phyloP scores from a whole-genome alignment of 2,797 vertebrate species.

The Linurgus olivaceus region DNA sequence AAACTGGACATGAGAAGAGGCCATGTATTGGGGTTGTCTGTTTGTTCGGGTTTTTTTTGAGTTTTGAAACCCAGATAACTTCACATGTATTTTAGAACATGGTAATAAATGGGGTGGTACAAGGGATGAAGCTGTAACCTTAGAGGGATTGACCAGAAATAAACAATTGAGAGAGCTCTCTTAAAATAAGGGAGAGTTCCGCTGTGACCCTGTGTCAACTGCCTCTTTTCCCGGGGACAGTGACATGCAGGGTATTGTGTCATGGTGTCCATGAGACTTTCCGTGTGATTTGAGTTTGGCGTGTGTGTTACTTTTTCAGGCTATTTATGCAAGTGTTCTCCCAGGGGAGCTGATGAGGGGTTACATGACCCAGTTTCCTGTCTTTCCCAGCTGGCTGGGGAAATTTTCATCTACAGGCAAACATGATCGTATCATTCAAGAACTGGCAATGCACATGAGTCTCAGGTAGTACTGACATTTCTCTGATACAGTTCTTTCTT shows the following conservation, averaged over 20 bases:
- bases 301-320: slow-evolving; percentile 73
- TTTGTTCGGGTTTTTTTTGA: neutral
- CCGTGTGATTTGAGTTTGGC: neutral
- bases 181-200: too few species aligned
- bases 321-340: slow-evolving; percentile 94
- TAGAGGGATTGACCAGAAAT: neutral
- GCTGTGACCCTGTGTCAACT: neutral
- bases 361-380: slow-evolving; percentile 91
- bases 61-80: neutral
- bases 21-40: neutral
- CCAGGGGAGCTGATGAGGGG: slow-evolving; percentile 97
- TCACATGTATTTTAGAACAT: neutral
- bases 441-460: slow-evolving; percentile 91
- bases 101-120: neutral
- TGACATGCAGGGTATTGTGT: neutral
- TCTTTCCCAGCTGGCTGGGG: slow-evolving; percentile 95
- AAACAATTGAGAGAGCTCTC: neutral
- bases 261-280: neutral
- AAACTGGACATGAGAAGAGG: neutral
- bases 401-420: slow-evolving; percentile 89
- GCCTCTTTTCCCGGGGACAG: rapidly evolving
- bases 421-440: slow-evolving; percentile 89
- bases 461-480: slow-evolving; percentile 79
- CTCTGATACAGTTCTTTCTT: neutral
- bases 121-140: neutral